These are phyloP conservation scores for Arremon brunneinucha DNA, from an alignment of 2,797 vertebrate species.

Conservation along the genomic window DNA sequence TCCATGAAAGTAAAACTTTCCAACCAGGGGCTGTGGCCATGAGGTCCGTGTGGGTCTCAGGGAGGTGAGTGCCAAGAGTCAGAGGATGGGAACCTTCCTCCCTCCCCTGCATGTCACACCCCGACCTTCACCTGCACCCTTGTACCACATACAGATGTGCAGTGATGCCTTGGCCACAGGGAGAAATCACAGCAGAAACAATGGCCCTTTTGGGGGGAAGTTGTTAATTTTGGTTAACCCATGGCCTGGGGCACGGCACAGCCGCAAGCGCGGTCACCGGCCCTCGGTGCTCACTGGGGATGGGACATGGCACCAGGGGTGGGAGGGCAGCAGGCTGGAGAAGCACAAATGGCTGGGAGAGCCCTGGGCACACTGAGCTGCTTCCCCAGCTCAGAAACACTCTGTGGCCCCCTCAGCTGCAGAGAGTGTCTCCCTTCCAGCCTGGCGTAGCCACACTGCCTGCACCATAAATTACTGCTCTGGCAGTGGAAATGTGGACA, in stretches of 20 bases:
- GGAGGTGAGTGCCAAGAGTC: not conserved
- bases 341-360: not conserved
- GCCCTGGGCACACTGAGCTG: not conserved
- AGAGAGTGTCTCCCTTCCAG: not conserved
- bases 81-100: not conserved
- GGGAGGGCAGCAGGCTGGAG: not conserved
- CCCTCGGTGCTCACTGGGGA: accelerated
- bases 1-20: not conserved
- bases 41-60: accelerated
- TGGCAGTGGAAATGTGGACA: not conserved
- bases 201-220: not conserved
- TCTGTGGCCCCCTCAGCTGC: not conserved
- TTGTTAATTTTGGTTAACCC: not conserved
- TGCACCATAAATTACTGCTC: not conserved
- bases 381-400: not conserved
- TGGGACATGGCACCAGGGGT: accelerated
- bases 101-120: not conserved
- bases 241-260: accelerated
- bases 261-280: accelerated
- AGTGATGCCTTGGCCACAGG: not conserved
- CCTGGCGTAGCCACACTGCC: accelerated
- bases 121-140: not conserved
- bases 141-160: not conserved
- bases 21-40: accelerated
- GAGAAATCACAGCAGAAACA: not conserved